Conservation (phyloP, 2,888 invertebrate species). For the Andrena praecox region DNA sequence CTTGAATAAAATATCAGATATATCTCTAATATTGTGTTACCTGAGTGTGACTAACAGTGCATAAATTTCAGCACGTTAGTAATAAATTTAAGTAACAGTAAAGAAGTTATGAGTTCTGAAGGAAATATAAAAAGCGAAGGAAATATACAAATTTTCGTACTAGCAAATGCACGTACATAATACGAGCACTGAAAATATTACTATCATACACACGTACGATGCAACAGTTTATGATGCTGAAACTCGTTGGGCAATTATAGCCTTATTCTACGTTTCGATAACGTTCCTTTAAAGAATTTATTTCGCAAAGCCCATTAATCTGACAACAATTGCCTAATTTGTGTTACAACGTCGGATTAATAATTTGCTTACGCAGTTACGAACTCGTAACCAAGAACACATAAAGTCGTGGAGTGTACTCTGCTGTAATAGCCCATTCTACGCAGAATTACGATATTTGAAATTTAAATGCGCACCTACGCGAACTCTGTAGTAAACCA, state of each 20-base stretch:
- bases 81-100: no score
- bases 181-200: no score
- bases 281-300: neutral
- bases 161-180: no score
- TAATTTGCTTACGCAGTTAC: neutral
- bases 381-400: neutral
- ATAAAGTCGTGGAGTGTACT: slow-evolving; percentile 1
- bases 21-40: no score
- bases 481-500: slow-evolving; percentile 14
- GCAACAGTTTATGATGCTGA: neutral
- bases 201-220: neutral
- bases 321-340: neutral
- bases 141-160: no score
- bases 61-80: no score
- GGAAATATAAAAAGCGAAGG: no score
- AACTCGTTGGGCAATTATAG: neutral
- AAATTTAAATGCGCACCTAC: slow-evolving; percentile 37
- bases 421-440: slow-evolving; percentile 17
- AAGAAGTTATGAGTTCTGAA: no score
- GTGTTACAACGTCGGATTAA: neutral
- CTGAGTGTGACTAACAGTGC: no score
- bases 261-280: neutral
- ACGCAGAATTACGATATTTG: slow-evolving; percentile 26
- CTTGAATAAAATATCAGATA: no score
- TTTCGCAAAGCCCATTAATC: neutral